phyloP scores from a whole-genome alignment of 2,888 invertebrate species.

The Hanleya hanleyi region DNA sequence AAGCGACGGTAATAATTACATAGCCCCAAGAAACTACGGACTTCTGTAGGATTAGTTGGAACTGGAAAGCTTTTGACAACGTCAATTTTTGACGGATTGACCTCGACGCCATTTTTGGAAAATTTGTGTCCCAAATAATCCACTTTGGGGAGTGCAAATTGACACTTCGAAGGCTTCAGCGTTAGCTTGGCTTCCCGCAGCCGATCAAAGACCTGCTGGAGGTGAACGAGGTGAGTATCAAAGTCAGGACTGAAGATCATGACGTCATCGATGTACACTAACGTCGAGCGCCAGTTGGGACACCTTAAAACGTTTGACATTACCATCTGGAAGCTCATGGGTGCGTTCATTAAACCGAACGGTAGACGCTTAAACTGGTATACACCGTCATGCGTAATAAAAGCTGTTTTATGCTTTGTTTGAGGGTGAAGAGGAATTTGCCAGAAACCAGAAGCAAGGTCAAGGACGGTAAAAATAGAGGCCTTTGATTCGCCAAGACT shows the following conservation, averaged over 20 bases:
- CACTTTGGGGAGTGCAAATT: slow-evolving; percentile 19
- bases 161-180: slow-evolving; percentile 24
- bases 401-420: slow-evolving; percentile 19
- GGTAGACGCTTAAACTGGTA: slow-evolving; percentile 13
- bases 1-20: slow-evolving; percentile 45
- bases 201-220: slow-evolving; percentile 12
- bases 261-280: slow-evolving; percentile 30
- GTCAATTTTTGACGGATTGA: slow-evolving; percentile 13
- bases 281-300: slow-evolving; percentile 16
- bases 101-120: slow-evolving; percentile 20
- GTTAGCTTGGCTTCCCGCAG: slow-evolving; percentile 12
- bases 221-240: slow-evolving; percentile 16
- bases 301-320: slow-evolving; percentile 21
- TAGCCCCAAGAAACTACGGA: slow-evolving; percentile 15
- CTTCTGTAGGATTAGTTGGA: slow-evolving; percentile 13
- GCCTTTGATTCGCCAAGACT: slow-evolving; percentile 7
- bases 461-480: neutral
- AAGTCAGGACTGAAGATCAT: slow-evolving; percentile 11
- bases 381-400: slow-evolving; percentile 2
- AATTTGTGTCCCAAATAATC: slow-evolving; percentile 24
- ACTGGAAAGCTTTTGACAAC: slow-evolving; percentile 15
- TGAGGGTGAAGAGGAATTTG: slow-evolving; percentile 3
- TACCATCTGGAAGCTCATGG: slow-evolving; percentile 9
- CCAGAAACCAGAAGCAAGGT: slow-evolving; percentile 11
- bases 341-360: slow-evolving; percentile 20